Conservation (phyloP, 2,113 vertebrate genomes). For the Saccopteryx leptura region DNA sequence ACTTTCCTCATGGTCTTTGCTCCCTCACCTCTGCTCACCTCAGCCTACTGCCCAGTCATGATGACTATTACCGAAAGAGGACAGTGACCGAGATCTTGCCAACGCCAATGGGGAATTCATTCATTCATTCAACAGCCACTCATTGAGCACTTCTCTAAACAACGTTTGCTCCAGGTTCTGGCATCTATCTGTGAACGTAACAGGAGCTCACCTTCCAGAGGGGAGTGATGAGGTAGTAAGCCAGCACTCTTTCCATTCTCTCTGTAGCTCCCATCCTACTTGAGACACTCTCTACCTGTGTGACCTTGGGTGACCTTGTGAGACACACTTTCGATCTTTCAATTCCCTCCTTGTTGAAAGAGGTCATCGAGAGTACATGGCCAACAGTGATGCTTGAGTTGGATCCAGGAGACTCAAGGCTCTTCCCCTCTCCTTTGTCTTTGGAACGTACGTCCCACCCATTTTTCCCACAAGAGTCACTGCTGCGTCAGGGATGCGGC, state of each 20-base stretch:
- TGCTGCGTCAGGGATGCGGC: background rate
- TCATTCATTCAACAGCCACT: background rate
- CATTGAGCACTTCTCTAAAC: background rate
- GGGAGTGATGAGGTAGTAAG: background rate
- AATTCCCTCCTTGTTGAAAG: background rate
- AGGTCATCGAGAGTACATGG: background rate
- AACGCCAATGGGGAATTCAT: background rate
- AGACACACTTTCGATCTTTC: background rate
- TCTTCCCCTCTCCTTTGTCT: background rate
- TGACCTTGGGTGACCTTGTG: background rate
- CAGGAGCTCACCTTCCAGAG: background rate
- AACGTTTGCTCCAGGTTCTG: background rate
- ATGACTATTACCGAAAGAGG: background rate
- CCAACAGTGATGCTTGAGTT: background rate
- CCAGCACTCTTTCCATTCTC: background rate
- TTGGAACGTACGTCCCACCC: background rate
- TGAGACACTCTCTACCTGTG: background rate
- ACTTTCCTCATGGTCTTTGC: background rate
- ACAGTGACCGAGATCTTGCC: background rate
- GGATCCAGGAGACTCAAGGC: fast-evolving
- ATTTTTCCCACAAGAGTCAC: background rate
- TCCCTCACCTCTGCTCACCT: background rate
- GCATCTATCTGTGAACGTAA: background rate
- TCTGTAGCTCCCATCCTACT: background rate
- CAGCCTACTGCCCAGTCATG: no score